Evolutionary conservation across 1,140 invertebrate genomes (phyloP).

Genomic region (Drosophila nannoptera): DNA sequence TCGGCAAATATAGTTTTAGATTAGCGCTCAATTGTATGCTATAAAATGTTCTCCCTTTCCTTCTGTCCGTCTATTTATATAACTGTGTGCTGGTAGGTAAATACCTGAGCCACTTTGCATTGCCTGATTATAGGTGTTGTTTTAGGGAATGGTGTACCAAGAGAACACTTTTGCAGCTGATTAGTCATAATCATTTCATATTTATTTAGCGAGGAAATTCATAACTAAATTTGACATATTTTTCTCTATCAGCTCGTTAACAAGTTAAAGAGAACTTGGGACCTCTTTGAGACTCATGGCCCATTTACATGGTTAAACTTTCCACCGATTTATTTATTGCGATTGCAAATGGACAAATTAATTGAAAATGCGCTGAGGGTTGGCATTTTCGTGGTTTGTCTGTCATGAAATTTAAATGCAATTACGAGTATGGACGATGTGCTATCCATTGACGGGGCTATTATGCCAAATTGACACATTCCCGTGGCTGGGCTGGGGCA

Average conservation of each 20-base stretch:
- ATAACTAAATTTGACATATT: not conserved
- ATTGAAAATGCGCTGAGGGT: slow-evolving; percentile 12
- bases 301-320: not conserved
- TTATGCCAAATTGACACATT: slow-evolving; percentile 34
- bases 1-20: slow-evolving; percentile 36
- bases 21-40: slow-evolving; percentile 57
- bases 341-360: slow-evolving; percentile 5
- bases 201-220: too few species aligned
- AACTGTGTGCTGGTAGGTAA: slow-evolving; percentile 24
- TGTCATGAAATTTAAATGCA: slow-evolving; percentile 58
- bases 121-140: slow-evolving; percentile 31
- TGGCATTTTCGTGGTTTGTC: slow-evolving; percentile 19
- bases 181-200: too few species aligned
- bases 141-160: not conserved
- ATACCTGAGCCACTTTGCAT: slow-evolving; percentile 39
- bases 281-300: not conserved
- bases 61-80: slow-evolving; percentile 35
- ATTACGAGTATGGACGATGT: slow-evolving; percentile 18
- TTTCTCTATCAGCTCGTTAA: not conserved
- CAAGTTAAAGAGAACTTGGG: not conserved
- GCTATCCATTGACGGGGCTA: slow-evolving; percentile 26
- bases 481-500: not conserved
- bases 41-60: slow-evolving; percentile 44
- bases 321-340: not conserved
- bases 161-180: too few species aligned